Percentiles rank a stretch among this genome's conserved stretches.
These are phyloP conservation scores for Holothuria scabra DNA, from an alignment of 53 echinoderm and acorn worm genomes.

Conservation along the genomic window DNA sequence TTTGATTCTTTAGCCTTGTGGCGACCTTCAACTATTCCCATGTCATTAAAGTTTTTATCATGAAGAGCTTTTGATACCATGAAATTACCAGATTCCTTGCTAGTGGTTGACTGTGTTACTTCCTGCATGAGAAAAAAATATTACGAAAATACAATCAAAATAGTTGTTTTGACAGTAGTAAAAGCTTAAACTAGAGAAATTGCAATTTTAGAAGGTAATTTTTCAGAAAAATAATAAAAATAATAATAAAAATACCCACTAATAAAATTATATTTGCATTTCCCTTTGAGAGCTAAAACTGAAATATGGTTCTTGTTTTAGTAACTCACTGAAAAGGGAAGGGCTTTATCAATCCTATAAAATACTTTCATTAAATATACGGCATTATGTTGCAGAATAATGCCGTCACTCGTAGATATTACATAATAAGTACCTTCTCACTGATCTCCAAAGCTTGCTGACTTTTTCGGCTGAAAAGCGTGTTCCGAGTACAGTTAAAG, in stretches of 20 bases:
- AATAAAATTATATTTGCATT: no score
- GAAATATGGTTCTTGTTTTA: no score
- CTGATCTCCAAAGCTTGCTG: background rate
- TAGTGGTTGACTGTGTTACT: background rate
- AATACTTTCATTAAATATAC: background rate
- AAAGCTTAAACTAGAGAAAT: no score
- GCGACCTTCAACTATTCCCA: background rate
- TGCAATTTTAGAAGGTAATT: no score
- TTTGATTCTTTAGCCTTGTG: background rate
- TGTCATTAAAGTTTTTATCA: background rate
- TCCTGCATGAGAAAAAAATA: background rate
- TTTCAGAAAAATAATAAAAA: no score
- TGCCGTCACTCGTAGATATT: background rate
- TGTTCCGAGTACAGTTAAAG: background rate
- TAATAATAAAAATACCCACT: no score
- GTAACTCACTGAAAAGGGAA: no score
- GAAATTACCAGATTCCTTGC: background rate
- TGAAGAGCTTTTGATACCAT: background rate
- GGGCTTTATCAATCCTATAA: no score
- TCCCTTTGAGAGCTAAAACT: no score
- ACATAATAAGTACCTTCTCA: background rate
- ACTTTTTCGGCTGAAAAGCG: slow-evolving; percentile 1
- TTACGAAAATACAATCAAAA: no score
- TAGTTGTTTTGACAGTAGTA: no score
- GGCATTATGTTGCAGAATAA: background rate